Evolutionary conservation across 1,140 invertebrate species (phyloP), one percentile per base, ranked within the genome.

Genomic region (Drosophila nannoptera): DNA sequence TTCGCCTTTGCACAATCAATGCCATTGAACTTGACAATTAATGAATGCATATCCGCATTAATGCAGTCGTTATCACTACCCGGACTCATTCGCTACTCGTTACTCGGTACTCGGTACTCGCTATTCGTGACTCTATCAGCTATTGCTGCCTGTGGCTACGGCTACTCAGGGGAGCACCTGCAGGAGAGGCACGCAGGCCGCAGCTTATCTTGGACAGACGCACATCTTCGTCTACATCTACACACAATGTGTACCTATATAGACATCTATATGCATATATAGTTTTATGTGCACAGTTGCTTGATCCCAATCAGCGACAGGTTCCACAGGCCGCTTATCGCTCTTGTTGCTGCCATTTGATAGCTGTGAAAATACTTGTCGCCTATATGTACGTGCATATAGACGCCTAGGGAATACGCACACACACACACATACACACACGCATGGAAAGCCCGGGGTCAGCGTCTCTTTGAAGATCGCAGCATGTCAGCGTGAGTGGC

Each of bases 21-120:
- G 80, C 78, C 78, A 86, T 76, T 80, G 76, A 83, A 83, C 76
- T 86, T 86, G 73, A 69, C 50, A 73, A 77, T 84, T 70, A 75
- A 68, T 80, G 50, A 80, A 68, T 62, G 65, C 65, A 55, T 65
- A 36, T 54, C 40, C 45, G 8, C 29, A 12, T 5, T 32, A 22
- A 12, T 22, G 22, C 22, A 22, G 22, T 9, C 8, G 31, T 33
- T 50, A 32, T 66, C 32, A 16, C 8, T 2, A 33, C 16, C 45
- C 14, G 8, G 22, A 22, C 3, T 29, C 29, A 36, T n/a, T 45
- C 14, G 29, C 9, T n/a, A 12, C 14, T 53, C 6, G 6, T 14
- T 16, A 45, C 7, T 22, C 7, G 43, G 4, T 45, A 16, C 42
- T n/a, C n/a, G n/a, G n/a, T 4, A 36, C 35, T 7, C 35, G 9